Percentiles rank a stretch among this genome's conserved stretches.
Conservation (phyloP, 2,113 vertebrate species). For the Anarrhichthys ocellatus region DNA sequence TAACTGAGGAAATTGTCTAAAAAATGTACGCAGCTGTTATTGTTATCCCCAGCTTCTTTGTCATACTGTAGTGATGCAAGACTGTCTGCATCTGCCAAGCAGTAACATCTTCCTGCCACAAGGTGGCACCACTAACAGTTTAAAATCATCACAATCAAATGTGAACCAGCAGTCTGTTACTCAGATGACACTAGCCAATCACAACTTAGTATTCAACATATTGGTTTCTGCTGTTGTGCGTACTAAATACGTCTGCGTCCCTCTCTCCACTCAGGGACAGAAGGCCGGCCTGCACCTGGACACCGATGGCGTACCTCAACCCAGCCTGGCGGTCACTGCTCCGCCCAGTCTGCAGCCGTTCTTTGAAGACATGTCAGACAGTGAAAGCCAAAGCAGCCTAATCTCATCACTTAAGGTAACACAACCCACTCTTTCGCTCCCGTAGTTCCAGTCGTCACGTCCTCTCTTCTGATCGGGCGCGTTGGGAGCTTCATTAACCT, state of each 20-base stretch:
- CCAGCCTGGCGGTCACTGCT: constrained; percentile 73
- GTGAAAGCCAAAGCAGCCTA: constrained; percentile 73
- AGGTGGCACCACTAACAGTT: constrained; percentile 33
- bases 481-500: constrained; percentile 21
- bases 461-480: constrained; percentile 6
- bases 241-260: neutral
- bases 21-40: neutral
- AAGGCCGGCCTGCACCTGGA: constrained; percentile 78
- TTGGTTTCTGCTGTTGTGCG: neutral
- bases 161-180: neutral
- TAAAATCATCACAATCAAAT: neutral
- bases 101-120: constrained; percentile 42
- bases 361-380: constrained; percentile 76
- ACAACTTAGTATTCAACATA: neutral
- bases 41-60: neutral
- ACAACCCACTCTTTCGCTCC: accelerated
- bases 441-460: neutral
- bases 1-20: neutral
- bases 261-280: constrained; percentile 66
- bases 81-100: neutral
- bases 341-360: constrained; percentile 81
- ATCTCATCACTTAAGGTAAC: constrained; percentile 80
- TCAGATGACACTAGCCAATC: neutral
- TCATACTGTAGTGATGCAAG: neutral
- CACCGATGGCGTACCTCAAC: constrained; percentile 60